Evolutionary conservation across 2,888 invertebrate genomes (phyloP).

Genomic region (Pachycephus smyrnensis): DNA sequence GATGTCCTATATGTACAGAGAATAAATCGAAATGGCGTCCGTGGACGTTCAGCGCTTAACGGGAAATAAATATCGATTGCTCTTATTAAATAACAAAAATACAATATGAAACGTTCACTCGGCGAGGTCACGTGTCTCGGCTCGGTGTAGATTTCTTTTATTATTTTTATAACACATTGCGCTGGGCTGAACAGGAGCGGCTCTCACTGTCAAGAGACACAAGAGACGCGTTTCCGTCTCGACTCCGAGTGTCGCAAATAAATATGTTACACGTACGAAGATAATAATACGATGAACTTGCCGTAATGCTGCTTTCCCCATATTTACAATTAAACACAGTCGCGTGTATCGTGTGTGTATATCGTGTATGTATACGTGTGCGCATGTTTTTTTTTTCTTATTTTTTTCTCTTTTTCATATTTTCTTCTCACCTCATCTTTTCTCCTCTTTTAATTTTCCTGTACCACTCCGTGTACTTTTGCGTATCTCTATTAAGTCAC

Average conservation of each 20-base stretch:
- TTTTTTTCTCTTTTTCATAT: background rate
- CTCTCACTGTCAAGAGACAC: background rate
- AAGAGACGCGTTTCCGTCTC: background rate
- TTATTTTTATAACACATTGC: background rate
- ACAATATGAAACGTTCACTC: background rate
- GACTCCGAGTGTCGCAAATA: conserved; percentile 18
- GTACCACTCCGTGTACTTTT: background rate
- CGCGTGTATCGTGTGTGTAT: conserved; percentile 8
- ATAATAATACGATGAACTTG: conserved; percentile 36
- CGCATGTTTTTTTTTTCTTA: background rate
- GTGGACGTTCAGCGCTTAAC: background rate
- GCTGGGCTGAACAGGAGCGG: background rate
- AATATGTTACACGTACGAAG: conserved; percentile 36
- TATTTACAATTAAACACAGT: conserved; percentile 52
- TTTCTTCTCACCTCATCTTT: background rate
- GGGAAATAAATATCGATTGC: background rate
- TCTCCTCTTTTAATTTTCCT: background rate
- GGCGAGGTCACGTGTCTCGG: background rate
- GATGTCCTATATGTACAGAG: background rate
- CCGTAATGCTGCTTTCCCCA: conserved; percentile 43
- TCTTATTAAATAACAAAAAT: background rate
- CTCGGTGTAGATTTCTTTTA: background rate
- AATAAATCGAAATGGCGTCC: background rate
- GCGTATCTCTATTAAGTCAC: background rate
- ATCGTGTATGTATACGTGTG: background rate